Evolutionary conservation across 23 tunicate genomes (phyloP).

Genomic region (Phallusia fumigata): DNA sequence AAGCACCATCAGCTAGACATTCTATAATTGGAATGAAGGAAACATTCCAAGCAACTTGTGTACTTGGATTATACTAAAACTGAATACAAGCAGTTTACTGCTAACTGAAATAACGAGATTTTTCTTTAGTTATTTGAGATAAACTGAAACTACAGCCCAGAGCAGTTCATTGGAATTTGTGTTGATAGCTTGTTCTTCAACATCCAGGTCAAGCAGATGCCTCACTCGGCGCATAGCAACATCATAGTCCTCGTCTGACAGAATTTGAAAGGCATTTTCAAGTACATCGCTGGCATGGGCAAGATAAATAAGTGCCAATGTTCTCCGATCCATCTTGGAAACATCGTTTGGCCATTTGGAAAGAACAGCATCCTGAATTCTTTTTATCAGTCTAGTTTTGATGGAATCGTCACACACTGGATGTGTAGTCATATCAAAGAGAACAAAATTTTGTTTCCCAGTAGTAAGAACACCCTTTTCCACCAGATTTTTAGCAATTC

Average conservation of each 20-base stretch:
- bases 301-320: constrained; percentile 89
- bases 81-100: constrained; percentile 5
- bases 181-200: constrained; percentile 83
- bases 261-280: constrained; percentile 97
- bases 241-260: constrained; percentile 98
- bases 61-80: neutral
- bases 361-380: constrained; percentile 97
- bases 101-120: neutral
- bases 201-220: constrained; percentile 83
- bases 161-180: constrained; percentile 75
- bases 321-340: constrained; percentile 90
- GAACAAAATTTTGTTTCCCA: constrained; percentile 94
- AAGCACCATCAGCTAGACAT: neutral
- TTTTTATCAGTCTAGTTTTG: constrained; percentile 76
- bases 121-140: constrained; percentile 53
- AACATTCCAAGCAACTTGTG: neutral
- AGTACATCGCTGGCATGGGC: constrained; percentile 99
- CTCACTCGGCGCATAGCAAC: constrained; percentile 97
- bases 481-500: constrained; percentile 96
- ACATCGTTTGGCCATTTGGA: constrained; percentile 99
- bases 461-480: constrained; percentile 98
- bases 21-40: neutral
- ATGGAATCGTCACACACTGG: constrained; percentile 79
- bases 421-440: constrained; percentile 99
- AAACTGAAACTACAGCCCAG: constrained; percentile 96